These are phyloP conservation scores for Elysia chlorotica DNA, from an alignment of 1,140 invertebrate genomes.

Conservation along the genomic window DNA sequence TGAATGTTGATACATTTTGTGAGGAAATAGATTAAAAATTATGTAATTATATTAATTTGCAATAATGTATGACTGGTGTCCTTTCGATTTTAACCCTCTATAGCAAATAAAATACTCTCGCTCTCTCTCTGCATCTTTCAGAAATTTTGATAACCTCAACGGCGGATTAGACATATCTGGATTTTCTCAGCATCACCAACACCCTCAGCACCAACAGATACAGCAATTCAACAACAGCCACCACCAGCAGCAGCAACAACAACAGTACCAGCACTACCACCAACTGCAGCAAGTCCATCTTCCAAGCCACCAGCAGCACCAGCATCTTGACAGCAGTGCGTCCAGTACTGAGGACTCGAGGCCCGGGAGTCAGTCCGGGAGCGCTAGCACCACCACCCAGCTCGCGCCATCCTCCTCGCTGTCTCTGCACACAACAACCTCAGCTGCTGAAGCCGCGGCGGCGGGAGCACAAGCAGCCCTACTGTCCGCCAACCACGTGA, in stretches of 20 bases:
- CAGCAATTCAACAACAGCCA: not conserved
- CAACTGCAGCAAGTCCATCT: not conserved
- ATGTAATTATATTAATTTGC: no score
- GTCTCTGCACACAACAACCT: not conserved
- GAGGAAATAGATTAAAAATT: no score
- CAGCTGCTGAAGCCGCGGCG: slow-evolving; percentile 9
- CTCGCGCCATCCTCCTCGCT: not conserved
- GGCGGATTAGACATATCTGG: no score
- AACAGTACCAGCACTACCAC: not conserved
- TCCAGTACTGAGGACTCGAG: not conserved
- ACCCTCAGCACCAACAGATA: not conserved
- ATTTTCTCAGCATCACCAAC: not conserved
- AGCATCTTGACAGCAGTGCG: not conserved
- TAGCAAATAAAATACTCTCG: no score
- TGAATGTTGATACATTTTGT: no score
- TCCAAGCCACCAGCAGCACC: not conserved
- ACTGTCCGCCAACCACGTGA: not conserved
- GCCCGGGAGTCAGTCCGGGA: not conserved
- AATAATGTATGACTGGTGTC: no score
- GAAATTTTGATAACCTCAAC: no score
- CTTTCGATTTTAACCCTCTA: no score
- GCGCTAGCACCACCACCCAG: not conserved
- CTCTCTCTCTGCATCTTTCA: no score
- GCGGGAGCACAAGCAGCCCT: slow-evolving; percentile 1
- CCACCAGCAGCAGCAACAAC: slow-evolving; percentile 5